Evolutionary conservation across 1,140 invertebrate species (phyloP).

Genomic region (Venustaconcha ellipsiformis): DNA sequence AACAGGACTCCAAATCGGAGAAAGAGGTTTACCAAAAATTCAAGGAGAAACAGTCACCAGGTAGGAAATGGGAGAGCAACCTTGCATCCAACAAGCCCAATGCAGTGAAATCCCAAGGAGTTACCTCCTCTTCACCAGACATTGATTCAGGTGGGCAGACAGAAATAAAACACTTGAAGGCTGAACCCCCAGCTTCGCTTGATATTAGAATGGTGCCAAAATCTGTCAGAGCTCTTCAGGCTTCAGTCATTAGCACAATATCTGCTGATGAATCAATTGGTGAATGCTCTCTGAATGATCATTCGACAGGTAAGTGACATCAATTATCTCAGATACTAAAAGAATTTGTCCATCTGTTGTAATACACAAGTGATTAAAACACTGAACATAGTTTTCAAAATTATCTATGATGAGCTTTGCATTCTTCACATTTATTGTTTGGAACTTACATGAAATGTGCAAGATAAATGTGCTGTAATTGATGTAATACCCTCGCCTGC

Average conservation of each 20-base stretch:
- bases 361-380: too few relatives aligned
- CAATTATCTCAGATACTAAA: too few relatives aligned
- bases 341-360: too few relatives aligned
- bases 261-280: constrained; percentile 52
- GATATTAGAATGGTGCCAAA: constrained; percentile 32
- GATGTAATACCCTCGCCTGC: too few relatives aligned
- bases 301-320: constrained; percentile 42
- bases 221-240: constrained; percentile 30
- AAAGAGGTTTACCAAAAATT: constrained; percentile 49
- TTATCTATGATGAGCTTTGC: too few relatives aligned
- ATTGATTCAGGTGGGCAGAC: background rate
- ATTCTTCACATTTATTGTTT: too few relatives aligned
- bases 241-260: constrained; percentile 40
- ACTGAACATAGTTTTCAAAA: too few relatives aligned
- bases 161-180: constrained; percentile 10
- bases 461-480: too few relatives aligned
- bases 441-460: too few relatives aligned
- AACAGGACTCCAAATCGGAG: constrained; percentile 39
- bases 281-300: constrained; percentile 50
- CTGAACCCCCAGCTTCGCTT: constrained; percentile 33
- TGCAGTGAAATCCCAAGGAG: constrained; percentile 18
- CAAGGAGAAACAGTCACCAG: constrained; percentile 42
- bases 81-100: constrained; percentile 3
- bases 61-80: constrained; percentile 4
- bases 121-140: constrained; percentile 10